Evolutionary conservation across 2,888 invertebrate species (phyloP), one percentile per base, ranked within the genome.

Genomic region (Automeris io): DNA sequence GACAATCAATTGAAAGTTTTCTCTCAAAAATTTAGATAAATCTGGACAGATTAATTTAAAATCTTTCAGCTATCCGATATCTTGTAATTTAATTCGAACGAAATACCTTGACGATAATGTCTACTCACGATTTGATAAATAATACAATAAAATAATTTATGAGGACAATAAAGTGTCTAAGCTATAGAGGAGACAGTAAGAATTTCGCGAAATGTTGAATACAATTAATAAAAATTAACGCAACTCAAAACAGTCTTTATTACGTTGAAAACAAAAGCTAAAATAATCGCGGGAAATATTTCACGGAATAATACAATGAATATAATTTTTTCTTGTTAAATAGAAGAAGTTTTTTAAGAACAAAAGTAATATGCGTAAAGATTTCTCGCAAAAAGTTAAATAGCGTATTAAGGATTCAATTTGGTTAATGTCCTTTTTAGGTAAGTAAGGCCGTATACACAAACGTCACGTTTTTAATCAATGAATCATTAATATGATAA

Each of bases 371-470:
- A 70, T 65, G 57, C 62, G 62, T 59, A 54, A 59, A 61, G 62
- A 72, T 72, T 73, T 61, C 51, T 49, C 43, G 46, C 45, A 64
- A 70, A 72, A 82, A 82, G 81, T 82, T 82, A 71, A 79, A 82
- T 79, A 73, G 73, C 72, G 59, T 75, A 72, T 81, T 78, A 75
- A 57, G 65, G 65, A 76, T 82, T 78, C 73, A 78, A 75, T 78
- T 77, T 70, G 61, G 68, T 71, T 71, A 74, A 73, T 70, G 67
- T 59, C 55, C 55, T 61, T 56, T 62, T 66, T 61, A 59, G 54
- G 54, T 64, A 46, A 53, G 50, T 47, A 33, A 36, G 47, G 42
- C 45, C 50, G 42, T 41, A 45, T 43, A 57, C 42, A 39, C 44
- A 23, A 41, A 13, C 16, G 45, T 36, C 37, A 21, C 32, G 37